Conservation (phyloP, 2,888 invertebrate genomes). For the Dicranocentrus wangi region DNA sequence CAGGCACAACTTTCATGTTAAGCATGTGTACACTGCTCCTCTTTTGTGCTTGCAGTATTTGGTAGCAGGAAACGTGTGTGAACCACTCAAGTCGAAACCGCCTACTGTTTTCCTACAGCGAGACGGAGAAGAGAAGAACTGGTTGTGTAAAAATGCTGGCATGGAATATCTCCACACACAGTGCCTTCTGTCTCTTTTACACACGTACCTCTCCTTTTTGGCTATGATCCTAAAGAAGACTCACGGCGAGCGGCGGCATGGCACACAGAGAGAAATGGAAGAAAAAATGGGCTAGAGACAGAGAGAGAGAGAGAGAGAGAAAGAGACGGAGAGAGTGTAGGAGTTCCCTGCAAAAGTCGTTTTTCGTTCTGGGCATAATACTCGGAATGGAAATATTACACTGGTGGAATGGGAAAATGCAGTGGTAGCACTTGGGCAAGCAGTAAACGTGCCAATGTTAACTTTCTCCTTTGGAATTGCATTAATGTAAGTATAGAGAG, state of each 20-base stretch:
- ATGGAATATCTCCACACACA: slow-evolving; percentile 16
- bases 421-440: slow-evolving; percentile 18
- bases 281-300: no score
- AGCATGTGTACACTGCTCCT: slow-evolving; percentile 1
- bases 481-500: neutral
- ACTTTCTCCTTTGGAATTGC: neutral
- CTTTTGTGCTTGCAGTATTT: neutral
- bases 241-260: neutral
- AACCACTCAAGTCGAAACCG: slow-evolving; percentile 53
- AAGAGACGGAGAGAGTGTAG: no score
- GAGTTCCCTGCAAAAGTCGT: neutral
- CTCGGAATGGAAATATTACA: neutral
- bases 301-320: no score
- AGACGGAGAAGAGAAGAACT: slow-evolving; percentile 15
- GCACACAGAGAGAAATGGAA: no score
- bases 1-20: neutral
- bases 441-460: slow-evolving; percentile 2
- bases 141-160: slow-evolving; percentile 15
- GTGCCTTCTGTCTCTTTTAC: slow-evolving; percentile 1
- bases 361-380: neutral
- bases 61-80: slow-evolving; percentile 47
- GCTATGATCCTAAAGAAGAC: slow-evolving; percentile 44
- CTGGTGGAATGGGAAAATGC: neutral
- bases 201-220: slow-evolving; percentile 37
- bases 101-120: slow-evolving; percentile 28